Conservation (phyloP, 2,888 invertebrate species). For the Fragum fragum region DNA sequence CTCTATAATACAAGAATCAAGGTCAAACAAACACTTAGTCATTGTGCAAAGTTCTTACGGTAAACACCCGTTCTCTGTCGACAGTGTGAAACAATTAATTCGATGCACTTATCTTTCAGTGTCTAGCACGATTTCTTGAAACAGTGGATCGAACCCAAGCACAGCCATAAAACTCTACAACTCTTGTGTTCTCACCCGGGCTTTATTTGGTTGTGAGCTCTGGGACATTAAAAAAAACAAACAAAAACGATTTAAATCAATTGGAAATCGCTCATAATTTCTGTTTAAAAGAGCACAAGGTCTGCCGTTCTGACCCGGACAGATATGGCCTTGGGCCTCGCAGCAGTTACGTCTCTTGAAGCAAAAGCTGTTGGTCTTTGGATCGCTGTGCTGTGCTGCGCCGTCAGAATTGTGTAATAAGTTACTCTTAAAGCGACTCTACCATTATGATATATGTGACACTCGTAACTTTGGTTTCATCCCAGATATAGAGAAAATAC, state of each 20-base stretch:
- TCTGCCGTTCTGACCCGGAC: background rate
- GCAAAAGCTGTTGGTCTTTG: background rate
- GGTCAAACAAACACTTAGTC: slow-evolving; percentile 13
- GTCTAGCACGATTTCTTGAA: background rate
- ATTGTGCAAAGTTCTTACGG: background rate
- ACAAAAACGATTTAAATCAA: background rate
- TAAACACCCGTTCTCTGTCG: background rate
- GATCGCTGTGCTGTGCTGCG: background rate
- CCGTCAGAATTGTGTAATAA: background rate
- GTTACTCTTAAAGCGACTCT: too few species aligned
- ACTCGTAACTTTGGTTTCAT: too few species aligned
- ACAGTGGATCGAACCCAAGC: background rate
- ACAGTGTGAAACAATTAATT: background rate
- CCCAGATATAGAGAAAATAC: too few species aligned
- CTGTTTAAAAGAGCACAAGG: background rate
- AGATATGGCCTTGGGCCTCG: background rate
- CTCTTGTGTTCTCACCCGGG: background rate
- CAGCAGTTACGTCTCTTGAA: slow-evolving; percentile 4
- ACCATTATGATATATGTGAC: too few species aligned
- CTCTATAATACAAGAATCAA: background rate
- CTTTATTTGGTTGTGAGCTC: slow-evolving; percentile 2
- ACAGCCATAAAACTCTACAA: background rate
- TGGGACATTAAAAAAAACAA: background rate
- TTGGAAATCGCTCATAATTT: background rate
- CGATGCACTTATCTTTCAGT: background rate